Conservation (phyloP, 2,888 invertebrate species). For the Zaprionus bogoriensis region DNA sequence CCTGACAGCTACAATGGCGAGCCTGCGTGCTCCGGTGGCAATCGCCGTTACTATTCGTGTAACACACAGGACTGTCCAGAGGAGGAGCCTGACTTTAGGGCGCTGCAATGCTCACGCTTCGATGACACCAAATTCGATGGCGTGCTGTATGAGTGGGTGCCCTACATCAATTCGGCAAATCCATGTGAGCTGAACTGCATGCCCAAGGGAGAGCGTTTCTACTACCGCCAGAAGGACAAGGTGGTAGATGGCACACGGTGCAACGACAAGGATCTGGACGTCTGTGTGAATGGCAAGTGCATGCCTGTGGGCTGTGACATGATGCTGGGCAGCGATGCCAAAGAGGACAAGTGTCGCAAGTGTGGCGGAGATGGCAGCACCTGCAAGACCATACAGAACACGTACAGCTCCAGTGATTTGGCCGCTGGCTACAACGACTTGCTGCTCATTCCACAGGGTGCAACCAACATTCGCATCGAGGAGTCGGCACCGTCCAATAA, state of each 20-base stretch:
- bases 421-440: constrained; percentile 95
- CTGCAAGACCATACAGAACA: constrained; percentile 90
- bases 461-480: constrained; percentile 93
- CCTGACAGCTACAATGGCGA: constrained; percentile 87
- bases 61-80: constrained; percentile 95
- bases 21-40: constrained; percentile 89
- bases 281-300: constrained; percentile 97
- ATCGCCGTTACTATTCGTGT: constrained; percentile 94
- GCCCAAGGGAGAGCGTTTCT: constrained; percentile 95
- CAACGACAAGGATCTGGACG: constrained; percentile 91
- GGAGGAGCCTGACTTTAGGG: constrained; percentile 90
- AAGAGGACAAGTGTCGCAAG: constrained; percentile 94
- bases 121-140: constrained; percentile 92
- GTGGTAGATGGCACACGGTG: constrained; percentile 94
- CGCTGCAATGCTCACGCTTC: constrained; percentile 94
- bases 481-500: constrained; percentile 93
- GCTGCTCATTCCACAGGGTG: constrained; percentile 94
- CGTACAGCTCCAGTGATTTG: constrained; percentile 88
- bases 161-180: constrained; percentile 93
- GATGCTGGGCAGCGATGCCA: constrained; percentile 93
- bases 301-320: constrained; percentile 97
- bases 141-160: constrained; percentile 92
- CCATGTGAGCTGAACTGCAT: constrained; percentile 98
- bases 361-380: constrained; percentile 96
- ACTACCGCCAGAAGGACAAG: constrained; percentile 91